These are phyloP conservation scores for Heliothis virescens DNA, from an alignment of 1,140 invertebrate species.

Conservation along the genomic window DNA sequence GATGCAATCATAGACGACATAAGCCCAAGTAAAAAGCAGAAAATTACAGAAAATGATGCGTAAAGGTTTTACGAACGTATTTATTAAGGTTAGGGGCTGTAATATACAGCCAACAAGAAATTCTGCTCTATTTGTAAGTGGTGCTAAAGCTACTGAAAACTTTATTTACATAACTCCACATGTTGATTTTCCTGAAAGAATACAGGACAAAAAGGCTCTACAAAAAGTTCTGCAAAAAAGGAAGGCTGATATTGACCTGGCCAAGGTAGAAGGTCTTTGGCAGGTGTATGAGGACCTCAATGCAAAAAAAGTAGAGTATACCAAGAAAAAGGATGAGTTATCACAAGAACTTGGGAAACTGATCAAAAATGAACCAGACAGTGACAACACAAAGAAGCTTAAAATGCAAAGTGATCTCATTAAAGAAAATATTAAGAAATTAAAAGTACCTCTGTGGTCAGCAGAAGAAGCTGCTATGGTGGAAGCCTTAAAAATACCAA, in stretches of 20 bases:
- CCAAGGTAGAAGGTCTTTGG: conserved; percentile 74
- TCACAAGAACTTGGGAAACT: conserved; percentile 68
- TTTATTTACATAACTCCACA: conserved; percentile 88
- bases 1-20: conserved; percentile 74
- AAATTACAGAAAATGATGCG: conserved; percentile 71
- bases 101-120: conserved; percentile 67
- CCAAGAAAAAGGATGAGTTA: conserved; percentile 76
- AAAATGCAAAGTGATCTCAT: conserved; percentile 86
- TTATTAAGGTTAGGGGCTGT: conserved; percentile 50
- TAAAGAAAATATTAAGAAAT: conserved; percentile 87
- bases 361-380: conserved; percentile 68
- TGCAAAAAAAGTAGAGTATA: conserved; percentile 77
- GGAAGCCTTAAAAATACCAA: conserved; percentile 88
- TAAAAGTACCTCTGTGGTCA: conserved; percentile 87
- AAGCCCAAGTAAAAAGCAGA: conserved; percentile 74
- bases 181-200: conserved; percentile 87
- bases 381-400: conserved; percentile 83
- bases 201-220: conserved; percentile 83
- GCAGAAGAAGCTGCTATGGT: conserved; percentile 88
- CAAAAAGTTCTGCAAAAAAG: conserved; percentile 65
- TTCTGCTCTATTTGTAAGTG: conserved; percentile 89
- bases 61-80: conserved; percentile 58
- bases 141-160: conserved; percentile 87
- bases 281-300: conserved; percentile 75
- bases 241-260: conserved; percentile 66